Evolutionary conservation across 1,140 invertebrate genomes (phyloP).

Genomic region (Pollicipes pollicipes): DNA sequence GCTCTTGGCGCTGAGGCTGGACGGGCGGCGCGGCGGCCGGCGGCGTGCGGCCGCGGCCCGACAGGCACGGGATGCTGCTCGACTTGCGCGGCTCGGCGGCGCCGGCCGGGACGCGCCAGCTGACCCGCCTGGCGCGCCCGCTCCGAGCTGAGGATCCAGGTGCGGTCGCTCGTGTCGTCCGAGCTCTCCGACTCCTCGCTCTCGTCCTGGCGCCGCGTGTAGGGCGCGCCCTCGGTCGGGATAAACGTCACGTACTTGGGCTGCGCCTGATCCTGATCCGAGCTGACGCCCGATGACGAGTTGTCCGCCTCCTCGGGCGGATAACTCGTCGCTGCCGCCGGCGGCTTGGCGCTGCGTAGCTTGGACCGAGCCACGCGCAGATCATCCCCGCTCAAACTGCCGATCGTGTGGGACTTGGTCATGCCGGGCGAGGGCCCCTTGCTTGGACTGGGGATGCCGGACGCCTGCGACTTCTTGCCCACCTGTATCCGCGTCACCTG

Average conservation of each 20-base stretch:
- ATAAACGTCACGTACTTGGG: constrained; percentile 23
- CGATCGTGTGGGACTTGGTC: not conserved
- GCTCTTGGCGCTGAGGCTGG: not conserved
- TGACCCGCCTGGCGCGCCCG: too few relatives aligned
- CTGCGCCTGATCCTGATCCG: constrained; percentile 51
- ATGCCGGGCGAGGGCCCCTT: not conserved
- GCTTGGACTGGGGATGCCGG: not conserved
- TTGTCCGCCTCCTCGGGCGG: constrained; percentile 52
- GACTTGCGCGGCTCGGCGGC: not conserved
- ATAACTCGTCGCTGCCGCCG: constrained; percentile 19
- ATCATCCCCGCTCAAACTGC: constrained; percentile 55
- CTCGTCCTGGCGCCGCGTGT: constrained; percentile 16
- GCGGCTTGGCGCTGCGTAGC: constrained; percentile 62
- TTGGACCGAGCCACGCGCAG: constrained; percentile 50
- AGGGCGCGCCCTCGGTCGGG: constrained; percentile 19
- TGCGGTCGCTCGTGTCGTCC: constrained; percentile 25
- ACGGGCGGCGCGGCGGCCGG: not conserved
- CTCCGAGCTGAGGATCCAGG: constrained; percentile 22
- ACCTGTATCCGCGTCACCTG: not conserved
- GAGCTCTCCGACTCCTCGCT: constrained; percentile 23
- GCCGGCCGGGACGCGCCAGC: not conserved
- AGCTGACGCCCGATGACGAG: constrained; percentile 66
- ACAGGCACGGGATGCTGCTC: constrained; percentile 7
- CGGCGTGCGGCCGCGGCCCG: not conserved
- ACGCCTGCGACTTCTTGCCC: not conserved